Evolutionary conservation across 2,797 vertebrate species (phyloP), one percentile per base, ranked within the genome.

Genomic region (Liasis olivaceus): DNA sequence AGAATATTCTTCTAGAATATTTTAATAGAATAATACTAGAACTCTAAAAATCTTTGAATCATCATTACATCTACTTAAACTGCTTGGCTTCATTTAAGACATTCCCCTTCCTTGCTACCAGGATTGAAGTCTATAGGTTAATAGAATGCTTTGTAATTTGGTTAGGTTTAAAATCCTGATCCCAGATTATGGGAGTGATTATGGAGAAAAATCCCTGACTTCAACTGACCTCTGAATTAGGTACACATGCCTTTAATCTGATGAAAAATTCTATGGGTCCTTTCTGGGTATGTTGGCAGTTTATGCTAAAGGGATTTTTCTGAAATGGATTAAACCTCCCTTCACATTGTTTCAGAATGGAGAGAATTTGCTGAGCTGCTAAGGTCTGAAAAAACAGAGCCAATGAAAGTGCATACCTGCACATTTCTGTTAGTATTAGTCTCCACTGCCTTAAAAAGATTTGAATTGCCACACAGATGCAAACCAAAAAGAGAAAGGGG

Each of bases 361-460:
- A 93, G 96, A 92, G 96, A 97, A 97, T 97, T 95, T 94, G 96
- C 96, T 96, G 96, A 96, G 94, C 92, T 94, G 91, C 88, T 90
- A 93, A 95, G 92, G 90, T 87, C 92, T 95, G 95, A 95, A 95
- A 97, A 93, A 97, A 94, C 95, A 95, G 95, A 95, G 94, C 94
- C 94, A 93, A 94, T 94, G 90, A 96, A 95, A 95, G 85, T 92
- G 94, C 96, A 95, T 96, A 97, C 96, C 96, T 97, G 94, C 95
- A 94, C 91, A 94, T 97, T 97, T 96, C 92, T 93, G 95, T 91
- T 81, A 42, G 72, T 93, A 93, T 93, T 93, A 95, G 94, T 94
- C 91, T 96, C 94, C 62, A 86, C 91, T 94, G 91, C 90, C 91
- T 93, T 92, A 93, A 93, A 95, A 90, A 59, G 0, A 92, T 90